phyloP scores from a whole-genome alignment of 1,140 invertebrate species.

The Drosophila obscura region DNA sequence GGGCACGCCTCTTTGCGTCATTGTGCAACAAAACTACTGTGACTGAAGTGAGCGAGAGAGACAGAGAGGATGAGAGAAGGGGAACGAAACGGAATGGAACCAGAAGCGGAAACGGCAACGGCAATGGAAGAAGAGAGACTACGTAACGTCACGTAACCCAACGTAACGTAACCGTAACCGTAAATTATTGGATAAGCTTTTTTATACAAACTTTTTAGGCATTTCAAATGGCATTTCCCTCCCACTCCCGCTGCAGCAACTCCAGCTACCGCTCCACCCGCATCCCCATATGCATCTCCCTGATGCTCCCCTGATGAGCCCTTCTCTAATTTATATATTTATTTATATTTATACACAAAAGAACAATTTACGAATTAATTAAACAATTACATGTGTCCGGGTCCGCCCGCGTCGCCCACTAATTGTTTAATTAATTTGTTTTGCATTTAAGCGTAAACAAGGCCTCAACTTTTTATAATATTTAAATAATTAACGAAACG shows the following conservation, averaged over 20 bases:
- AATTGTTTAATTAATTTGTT: conserved; percentile 84
- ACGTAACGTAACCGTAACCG: conserved; percentile 40
- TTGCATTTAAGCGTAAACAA: conserved; percentile 75
- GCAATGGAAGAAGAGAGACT: conserved; percentile 20
- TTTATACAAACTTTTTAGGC: conserved; percentile 57
- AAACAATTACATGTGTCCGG: conserved; percentile 73
- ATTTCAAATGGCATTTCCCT: conserved; percentile 71
- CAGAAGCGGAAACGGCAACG: conserved; percentile 29
- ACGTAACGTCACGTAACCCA: conserved; percentile 49
- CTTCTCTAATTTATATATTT: conserved; percentile 64
- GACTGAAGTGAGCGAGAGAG: conserved; percentile 59
- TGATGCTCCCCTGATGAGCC: conserved; percentile 14
- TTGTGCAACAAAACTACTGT: conserved; percentile 55
- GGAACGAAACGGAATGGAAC: background rate
- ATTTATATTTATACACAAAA: conserved; percentile 71
- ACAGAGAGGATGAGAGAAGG: conserved; percentile 5
- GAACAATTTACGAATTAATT: conserved; percentile 80
- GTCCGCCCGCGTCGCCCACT: conserved; percentile 37
- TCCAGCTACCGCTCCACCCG: background rate
- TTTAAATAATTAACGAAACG: conserved; percentile 48
- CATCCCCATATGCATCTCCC: too few relatives aligned
- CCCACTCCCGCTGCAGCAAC: background rate
- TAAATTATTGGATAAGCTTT: conserved; percentile 43
- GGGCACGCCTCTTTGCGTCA: conserved; percentile 36
- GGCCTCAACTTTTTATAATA: conserved; percentile 70